These are phyloP conservation scores for Cydia pomonella DNA, from an alignment of 1,140 invertebrate genomes.

Conservation along the genomic window DNA sequence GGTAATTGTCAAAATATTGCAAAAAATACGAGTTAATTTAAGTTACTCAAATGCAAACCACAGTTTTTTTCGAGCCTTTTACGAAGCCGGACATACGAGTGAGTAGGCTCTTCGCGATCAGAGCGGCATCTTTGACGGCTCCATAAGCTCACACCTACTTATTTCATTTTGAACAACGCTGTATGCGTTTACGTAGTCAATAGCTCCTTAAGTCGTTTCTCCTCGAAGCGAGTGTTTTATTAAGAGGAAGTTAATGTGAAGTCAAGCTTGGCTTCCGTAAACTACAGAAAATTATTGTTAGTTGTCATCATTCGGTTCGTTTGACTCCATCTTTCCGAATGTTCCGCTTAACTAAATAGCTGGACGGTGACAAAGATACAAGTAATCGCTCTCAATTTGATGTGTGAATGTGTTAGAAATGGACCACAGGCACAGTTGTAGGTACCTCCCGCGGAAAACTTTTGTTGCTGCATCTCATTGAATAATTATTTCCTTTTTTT, in stretches of 20 bases:
- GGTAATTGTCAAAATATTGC: constrained; percentile 22
- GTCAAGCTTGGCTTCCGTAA: constrained; percentile 21
- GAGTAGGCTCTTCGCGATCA: background rate
- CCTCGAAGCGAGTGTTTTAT: background rate
- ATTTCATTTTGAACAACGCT: background rate
- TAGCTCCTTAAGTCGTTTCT: background rate
- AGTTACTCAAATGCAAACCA: background rate
- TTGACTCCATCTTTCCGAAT: background rate
- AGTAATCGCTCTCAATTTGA: background rate
- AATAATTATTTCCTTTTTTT: no score
- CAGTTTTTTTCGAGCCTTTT: background rate
- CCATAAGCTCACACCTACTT: background rate
- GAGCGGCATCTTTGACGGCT: background rate
- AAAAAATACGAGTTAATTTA: constrained; percentile 7
- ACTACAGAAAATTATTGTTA: background rate
- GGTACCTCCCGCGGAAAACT: background rate
- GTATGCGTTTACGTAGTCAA: background rate
- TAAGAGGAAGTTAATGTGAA: constrained; percentile 18
- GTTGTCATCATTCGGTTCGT: background rate
- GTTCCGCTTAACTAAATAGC: background rate
- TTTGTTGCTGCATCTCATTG: background rate
- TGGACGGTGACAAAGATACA: background rate
- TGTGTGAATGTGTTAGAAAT: background rate
- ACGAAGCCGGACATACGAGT: constrained; percentile 12
- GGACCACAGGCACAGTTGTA: background rate